Base-by-base conservation (phyloP, 1,140 invertebrate species). In the Eupristina koningsbergeri region DNA sequence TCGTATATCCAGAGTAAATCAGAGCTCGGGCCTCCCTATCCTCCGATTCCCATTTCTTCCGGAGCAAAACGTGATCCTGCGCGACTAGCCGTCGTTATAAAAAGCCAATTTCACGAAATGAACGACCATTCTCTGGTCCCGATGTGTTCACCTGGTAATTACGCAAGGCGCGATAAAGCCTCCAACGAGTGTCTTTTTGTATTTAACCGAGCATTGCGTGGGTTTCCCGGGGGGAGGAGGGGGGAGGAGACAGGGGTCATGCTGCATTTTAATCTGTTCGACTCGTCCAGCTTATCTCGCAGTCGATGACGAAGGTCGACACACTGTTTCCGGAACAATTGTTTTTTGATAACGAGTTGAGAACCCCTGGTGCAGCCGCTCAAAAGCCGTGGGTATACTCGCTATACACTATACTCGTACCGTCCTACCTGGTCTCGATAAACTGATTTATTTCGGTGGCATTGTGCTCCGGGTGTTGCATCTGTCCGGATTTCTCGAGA, bases 391-490 rank as follows among this genome's bases (percentile, higher is more conserved):
- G 45, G 61, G 63, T 61, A 75, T 36, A 80, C n/a, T n/a, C n/a
- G n/a, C n/a, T n/a, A n/a, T n/a, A n/a, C n/a, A n/a, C n/a, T n/a
- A n/a, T 11, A 34, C 63, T 76, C 29, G 58, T 53, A 86, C 87
- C 88, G 80, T 86, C 80, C 86, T 91, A 90, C 89, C 90, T 91
- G 89, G 88, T 87, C 80, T 89, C 89, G 89, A 91, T 92, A 90
- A 92, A 92, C 89, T 92, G 90, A 92, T 92, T 92, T 92, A 92
- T 92, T 92, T 91, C 88, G 87, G 87, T 89, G 89, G 91, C 87
- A 91, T 90, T 89, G 87, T 89, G 85, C 77, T 80, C 80, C 84
- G 81, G 84, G 64, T 86, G 87, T 86, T 87, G 90, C 91, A 92
- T 92, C 91, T 92, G 91, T 89, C 88, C 88, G 88, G 88, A 89